These are phyloP conservation scores for Porphyrio hochstetteri DNA, from an alignment of 2,113 vertebrate genomes.

Conservation along the genomic window DNA sequence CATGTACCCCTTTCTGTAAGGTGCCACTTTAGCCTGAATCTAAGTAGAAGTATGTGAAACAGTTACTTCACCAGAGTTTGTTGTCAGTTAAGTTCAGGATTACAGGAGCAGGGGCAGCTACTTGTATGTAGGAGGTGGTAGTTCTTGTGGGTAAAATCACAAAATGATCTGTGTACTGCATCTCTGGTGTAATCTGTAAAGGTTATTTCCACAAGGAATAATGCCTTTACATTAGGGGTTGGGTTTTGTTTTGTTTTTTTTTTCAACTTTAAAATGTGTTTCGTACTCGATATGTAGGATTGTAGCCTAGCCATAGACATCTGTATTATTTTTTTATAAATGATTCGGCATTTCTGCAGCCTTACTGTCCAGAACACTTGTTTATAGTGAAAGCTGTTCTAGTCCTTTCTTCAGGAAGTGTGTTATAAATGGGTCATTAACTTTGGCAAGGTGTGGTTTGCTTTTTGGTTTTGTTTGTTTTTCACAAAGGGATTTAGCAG, in stretches of 20 bases:
- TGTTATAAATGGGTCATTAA: background rate
- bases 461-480: background rate
- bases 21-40: background rate
- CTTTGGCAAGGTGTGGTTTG: background rate
- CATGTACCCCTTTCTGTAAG: background rate
- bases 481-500: background rate
- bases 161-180: background rate
- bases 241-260: too few relatives aligned
- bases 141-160: background rate
- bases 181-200: background rate
- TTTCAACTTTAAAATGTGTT: background rate
- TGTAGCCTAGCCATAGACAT: background rate
- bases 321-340: background rate
- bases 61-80: background rate
- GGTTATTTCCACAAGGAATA: background rate
- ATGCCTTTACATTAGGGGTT: background rate
- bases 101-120: background rate
- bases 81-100: background rate
- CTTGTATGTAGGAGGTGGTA: background rate
- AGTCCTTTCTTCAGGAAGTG: background rate
- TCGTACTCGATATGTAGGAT: background rate
- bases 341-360: background rate
- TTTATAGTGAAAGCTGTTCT: background rate
- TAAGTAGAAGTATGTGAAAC: background rate
- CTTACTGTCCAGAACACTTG: background rate